Conservation (phyloP, 2,888 invertebrate genomes). For the Slavum lentiscoides region DNA sequence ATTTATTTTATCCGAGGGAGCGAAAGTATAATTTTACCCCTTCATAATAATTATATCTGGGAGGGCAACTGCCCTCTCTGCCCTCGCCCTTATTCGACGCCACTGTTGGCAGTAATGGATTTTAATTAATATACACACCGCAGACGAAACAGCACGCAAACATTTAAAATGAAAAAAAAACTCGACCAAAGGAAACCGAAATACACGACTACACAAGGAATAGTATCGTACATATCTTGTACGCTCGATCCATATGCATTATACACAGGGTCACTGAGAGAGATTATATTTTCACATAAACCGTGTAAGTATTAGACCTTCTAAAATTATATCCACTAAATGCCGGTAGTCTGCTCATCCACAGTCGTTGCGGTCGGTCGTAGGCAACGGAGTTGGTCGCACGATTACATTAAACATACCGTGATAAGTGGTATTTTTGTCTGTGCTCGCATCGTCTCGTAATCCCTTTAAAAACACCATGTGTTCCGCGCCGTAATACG, state of each 20-base stretch:
- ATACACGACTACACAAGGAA: background rate
- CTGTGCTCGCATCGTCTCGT: background rate
- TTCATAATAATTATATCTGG: too few species aligned
- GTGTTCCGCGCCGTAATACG: background rate
- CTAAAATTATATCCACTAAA: background rate
- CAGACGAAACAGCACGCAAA: background rate
- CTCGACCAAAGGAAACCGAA: background rate
- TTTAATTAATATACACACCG: background rate
- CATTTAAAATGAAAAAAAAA: background rate
- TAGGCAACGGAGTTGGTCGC: background rate
- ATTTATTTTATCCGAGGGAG: too few species aligned
- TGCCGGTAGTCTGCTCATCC: background rate
- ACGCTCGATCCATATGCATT: background rate
- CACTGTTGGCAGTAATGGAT: background rate
- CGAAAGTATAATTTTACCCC: too few species aligned
- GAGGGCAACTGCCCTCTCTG: too few species aligned
- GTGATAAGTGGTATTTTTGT: background rate
- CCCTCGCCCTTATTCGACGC: too few species aligned
- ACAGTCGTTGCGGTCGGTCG: background rate
- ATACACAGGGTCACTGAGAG: too few species aligned
- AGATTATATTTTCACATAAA: background rate
- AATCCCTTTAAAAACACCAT: constrained; percentile 20
- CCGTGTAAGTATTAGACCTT: background rate
- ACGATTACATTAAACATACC: background rate
- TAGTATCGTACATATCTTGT: too few species aligned